phyloP scores from a whole-genome alignment of 2,113 vertebrate genomes.

The Dromiciops gliroides region DNA sequence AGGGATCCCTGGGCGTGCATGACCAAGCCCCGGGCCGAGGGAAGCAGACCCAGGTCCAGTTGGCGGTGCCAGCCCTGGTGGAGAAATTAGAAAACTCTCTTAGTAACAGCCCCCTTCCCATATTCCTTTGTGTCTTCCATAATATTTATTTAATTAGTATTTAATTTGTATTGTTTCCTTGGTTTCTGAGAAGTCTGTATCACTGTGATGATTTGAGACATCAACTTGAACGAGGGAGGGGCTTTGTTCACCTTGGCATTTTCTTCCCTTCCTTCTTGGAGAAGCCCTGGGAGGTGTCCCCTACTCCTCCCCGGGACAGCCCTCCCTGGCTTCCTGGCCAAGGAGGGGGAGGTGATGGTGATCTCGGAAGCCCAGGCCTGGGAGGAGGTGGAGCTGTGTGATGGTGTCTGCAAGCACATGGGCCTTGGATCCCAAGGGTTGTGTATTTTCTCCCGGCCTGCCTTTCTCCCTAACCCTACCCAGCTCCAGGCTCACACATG shows the following conservation, averaged over 20 bases:
- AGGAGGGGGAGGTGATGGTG: not conserved
- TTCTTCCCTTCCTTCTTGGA: slow-evolving; percentile 60
- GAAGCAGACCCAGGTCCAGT: slow-evolving; percentile 43
- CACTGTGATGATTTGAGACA: slow-evolving; percentile 86
- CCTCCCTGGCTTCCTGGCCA: slow-evolving; percentile 2
- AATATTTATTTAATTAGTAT: slow-evolving; percentile 92
- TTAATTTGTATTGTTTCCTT: slow-evolving; percentile 88
- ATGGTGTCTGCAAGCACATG: slow-evolving; percentile 56
- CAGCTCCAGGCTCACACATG: not conserved
- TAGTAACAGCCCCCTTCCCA: slow-evolving; percentile 68
- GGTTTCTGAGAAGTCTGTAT: slow-evolving; percentile 86
- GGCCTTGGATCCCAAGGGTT: slow-evolving; percentile 59
- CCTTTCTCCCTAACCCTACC: not conserved
- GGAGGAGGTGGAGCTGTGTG: slow-evolving; percentile 48
- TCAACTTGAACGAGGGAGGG: slow-evolving; percentile 77
- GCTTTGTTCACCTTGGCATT: slow-evolving; percentile 59
- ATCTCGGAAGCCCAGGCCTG: not conserved
- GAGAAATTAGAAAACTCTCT: slow-evolving; percentile 71
- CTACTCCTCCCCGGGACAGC: slow-evolving; percentile 29
- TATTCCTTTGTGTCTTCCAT: slow-evolving; percentile 85
- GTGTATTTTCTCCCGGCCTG: slow-evolving; percentile 62
- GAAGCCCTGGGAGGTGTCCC: slow-evolving; percentile 56
- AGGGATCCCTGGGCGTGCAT: slow-evolving; percentile 37
- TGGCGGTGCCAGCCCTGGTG: slow-evolving; percentile 54
- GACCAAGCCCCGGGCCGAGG: slow-evolving; percentile 49